Base-by-base conservation (phyloP, 1,140 invertebrate species). In the Drosophila insularis region DNA sequence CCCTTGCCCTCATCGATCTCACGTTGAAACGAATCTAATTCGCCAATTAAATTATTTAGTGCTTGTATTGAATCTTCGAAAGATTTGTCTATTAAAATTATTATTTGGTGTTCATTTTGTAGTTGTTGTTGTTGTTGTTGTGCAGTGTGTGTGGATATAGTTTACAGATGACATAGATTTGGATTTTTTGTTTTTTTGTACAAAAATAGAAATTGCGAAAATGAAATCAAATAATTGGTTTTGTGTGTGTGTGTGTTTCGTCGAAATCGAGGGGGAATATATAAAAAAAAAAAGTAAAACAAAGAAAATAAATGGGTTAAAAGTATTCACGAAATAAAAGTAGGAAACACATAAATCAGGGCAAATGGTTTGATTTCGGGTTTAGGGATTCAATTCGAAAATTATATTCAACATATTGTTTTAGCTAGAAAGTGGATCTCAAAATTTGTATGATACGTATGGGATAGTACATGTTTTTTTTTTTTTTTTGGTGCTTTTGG, bases 31-130 rank as follows among this genome's bases (percentile, higher is more conserved):
- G 91, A 90, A 84, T 92, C 91, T 81, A 92, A 78, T 91, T 92
- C 91, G 81, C 91, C 91, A 92, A 92, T 92, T 85, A 92, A 81
- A 91, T 92, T 92, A 80, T 92, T 91, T 84, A 92, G 69, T 76
- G 91, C 91, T 90, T 92, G 89, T 75, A 92, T 92, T 70, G 90
- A 92, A 73, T 91, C 90, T 89, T 92, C 91, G 74, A 92, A 92
- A 85, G 89, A 89, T 86, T 92, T 89, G 81, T 91, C 91, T 92
- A 75, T 68, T 59, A 75, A 27, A 35, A 71, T 71, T 68, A 60
- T 84, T 68, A 73, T 37, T 68, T 73, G 63, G 75, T 74, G 68
- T 54, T 50, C 63, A 40, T 40, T 66, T 54, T 46, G 39, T 53
- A 63, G 61, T 62, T 71, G 39, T 40, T 71, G 58, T 59, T 61